Evolutionary conservation across 2,797 vertebrate species (phyloP).

Genomic region (Premnoplex brunnescens): DNA sequence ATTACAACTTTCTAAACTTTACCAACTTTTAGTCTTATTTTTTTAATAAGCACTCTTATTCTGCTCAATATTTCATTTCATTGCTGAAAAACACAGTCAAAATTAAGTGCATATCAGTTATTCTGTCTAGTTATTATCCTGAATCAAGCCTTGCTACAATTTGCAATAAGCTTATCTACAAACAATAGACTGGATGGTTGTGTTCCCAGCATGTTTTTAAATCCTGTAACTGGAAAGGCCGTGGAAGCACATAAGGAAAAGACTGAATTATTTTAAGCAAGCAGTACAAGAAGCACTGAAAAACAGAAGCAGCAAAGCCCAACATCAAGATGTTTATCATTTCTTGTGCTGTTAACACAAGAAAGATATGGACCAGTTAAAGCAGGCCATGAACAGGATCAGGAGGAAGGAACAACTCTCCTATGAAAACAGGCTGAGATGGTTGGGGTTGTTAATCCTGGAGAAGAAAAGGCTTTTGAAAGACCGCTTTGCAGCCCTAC

Average conservation of each 20-base stretch:
- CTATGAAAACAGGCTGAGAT: not conserved
- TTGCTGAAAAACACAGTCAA: not conserved
- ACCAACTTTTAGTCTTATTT: not conserved
- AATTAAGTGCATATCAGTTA: not conserved
- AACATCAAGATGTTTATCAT: not conserved
- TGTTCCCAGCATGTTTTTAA: not conserved
- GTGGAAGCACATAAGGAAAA: not conserved
- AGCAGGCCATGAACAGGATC: too few species aligned
- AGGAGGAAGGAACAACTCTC: not conserved
- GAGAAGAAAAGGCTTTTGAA: not conserved
- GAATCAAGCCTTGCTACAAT: not conserved
- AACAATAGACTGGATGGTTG: accelerated
- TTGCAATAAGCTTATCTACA: not conserved
- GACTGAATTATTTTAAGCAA: not conserved
- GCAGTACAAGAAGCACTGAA: not conserved
- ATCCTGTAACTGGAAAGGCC: not conserved
- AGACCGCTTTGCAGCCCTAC: not conserved
- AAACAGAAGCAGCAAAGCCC: not conserved
- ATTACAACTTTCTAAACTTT: not conserved
- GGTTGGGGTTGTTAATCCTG: not conserved
- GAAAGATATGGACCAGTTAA: not conserved
- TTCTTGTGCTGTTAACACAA: not conserved
- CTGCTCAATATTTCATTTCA: not conserved
- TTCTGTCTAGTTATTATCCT: not conserved
- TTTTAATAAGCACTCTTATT: not conserved